phyloP scores from a whole-genome alignment of 2,888 invertebrate species.

The Habroteleia sp. region DNA sequence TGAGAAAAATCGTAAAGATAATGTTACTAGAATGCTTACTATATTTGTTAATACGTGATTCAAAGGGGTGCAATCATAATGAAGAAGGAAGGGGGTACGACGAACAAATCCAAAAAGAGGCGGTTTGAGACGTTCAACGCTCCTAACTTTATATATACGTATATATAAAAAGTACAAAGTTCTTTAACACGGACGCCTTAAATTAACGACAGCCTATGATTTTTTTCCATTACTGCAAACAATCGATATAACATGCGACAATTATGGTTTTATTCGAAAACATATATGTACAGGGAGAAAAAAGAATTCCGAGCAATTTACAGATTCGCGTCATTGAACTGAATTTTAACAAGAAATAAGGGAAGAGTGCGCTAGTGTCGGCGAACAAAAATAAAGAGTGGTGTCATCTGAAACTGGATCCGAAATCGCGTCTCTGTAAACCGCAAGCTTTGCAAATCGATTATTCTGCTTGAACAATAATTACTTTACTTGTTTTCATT shows the following conservation, averaged over 20 bases:
- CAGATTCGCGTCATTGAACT: no score
- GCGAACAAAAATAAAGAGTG: not conserved
- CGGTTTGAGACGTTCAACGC: slow-evolving; percentile 44
- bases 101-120: slow-evolving; percentile 32
- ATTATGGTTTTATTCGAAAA: slow-evolving; percentile 22
- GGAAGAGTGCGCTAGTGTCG: not conserved
- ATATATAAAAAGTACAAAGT: slow-evolving; percentile 66
- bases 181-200: slow-evolving; percentile 62
- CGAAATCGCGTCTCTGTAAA: no score
- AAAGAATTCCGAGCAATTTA: not conserved
- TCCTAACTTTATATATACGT: slow-evolving; percentile 41
- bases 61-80: slow-evolving; percentile 1
- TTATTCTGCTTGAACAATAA: slow-evolving; percentile 2
- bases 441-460: slow-evolving; percentile 4
- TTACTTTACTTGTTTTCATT: not conserved
- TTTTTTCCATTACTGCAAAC: slow-evolving; percentile 65
- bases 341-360: not conserved
- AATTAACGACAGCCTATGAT: slow-evolving; percentile 65
- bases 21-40: slow-evolving; percentile 21
- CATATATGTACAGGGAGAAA: slow-evolving; percentile 35
- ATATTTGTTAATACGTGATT: slow-evolving; percentile 27
- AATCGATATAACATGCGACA: slow-evolving; percentile 53
- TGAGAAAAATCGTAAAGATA: slow-evolving; percentile 17
- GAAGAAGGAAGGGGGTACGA: not conserved
- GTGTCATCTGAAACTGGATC: not conserved